Evolutionary conservation across 1,140 invertebrate species (phyloP).

Genomic region (Leptoteleia sp.): DNA sequence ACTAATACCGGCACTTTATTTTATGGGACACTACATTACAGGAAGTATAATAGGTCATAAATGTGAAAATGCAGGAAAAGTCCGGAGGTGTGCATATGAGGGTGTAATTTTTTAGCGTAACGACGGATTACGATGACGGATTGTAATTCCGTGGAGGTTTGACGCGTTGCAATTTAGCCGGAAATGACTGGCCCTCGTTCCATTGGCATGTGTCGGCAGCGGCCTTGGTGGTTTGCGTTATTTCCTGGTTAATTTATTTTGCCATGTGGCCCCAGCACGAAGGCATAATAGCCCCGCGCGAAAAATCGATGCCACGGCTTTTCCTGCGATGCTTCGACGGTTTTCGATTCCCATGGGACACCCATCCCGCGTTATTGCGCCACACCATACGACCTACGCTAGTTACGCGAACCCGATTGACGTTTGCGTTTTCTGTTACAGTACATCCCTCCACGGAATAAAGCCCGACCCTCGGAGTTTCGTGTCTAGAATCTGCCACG

Average conservation of each 20-base stretch:
- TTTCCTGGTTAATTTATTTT: conserved; percentile 75
- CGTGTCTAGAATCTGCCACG: conserved; percentile 72
- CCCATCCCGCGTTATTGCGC: conserved; percentile 51
- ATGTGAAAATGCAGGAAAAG: conserved; percentile 45
- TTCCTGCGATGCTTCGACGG: conserved; percentile 65
- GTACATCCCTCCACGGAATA: conserved; percentile 73
- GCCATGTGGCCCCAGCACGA: conserved; percentile 66
- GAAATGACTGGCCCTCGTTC: conserved; percentile 62
- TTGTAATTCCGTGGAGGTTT: conserved; percentile 63
- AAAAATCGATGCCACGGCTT: conserved; percentile 67
- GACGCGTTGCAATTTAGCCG: conserved; percentile 70
- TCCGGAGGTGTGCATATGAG: conserved; percentile 32
- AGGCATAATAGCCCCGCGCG: conserved; percentile 43
- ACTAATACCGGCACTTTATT: conserved; percentile 39
- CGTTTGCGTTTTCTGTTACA: conserved; percentile 73
- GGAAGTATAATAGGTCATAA: conserved; percentile 48
- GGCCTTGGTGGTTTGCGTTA: conserved; percentile 64
- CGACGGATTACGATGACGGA: conserved; percentile 66
- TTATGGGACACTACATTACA: conserved; percentile 42
- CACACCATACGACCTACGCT: conserved; percentile 58
- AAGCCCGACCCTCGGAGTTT: conserved; percentile 63
- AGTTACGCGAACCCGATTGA: conserved; percentile 70
- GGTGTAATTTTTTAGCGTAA: conserved; percentile 52
- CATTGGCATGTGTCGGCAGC: conserved; percentile 29
- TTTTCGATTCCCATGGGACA: conserved; percentile 67